A percentile compares a stretch with the other conserved stretches of the same genome.
phyloP scores from a whole-genome alignment of 2,797 vertebrate species.

The Diceros bicornis region DNA sequence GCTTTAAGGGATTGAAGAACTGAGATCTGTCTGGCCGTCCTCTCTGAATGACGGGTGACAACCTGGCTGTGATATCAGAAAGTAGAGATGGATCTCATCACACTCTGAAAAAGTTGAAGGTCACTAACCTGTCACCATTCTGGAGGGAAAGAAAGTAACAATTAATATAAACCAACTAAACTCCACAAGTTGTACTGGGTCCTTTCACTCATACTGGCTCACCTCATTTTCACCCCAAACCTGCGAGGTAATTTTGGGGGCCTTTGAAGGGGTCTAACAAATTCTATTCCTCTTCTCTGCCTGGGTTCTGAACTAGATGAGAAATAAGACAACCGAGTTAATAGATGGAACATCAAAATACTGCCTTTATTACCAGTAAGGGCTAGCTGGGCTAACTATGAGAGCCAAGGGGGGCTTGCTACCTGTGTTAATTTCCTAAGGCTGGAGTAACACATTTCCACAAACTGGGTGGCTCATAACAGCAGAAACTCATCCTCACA shows the following conservation, averaged over 20 bases:
- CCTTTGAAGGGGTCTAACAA: background rate
- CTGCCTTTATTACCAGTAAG: background rate
- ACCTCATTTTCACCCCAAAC: background rate
- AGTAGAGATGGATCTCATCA: background rate
- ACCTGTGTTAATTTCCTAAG: background rate
- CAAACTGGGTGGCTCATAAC: background rate
- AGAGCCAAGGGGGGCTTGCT: background rate
- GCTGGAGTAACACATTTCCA: background rate
- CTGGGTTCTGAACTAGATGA: conserved; percentile 31
- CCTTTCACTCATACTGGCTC: background rate
- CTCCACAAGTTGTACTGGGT: background rate
- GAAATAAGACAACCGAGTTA: background rate
- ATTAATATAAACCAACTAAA: background rate
- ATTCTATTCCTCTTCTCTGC: background rate
- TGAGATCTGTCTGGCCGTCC: background rate
- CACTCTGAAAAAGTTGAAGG: background rate
- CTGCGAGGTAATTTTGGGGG: background rate
- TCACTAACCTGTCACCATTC: background rate
- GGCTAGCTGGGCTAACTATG: background rate
- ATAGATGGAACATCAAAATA: background rate
- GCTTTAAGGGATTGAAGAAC: background rate
- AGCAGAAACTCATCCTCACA: background rate
- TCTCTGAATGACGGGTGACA: background rate
- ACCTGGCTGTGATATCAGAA: background rate
- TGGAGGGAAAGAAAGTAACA: background rate